Conservation (phyloP, 2,113 vertebrate species). For the Oxyruncus cristatus region DNA sequence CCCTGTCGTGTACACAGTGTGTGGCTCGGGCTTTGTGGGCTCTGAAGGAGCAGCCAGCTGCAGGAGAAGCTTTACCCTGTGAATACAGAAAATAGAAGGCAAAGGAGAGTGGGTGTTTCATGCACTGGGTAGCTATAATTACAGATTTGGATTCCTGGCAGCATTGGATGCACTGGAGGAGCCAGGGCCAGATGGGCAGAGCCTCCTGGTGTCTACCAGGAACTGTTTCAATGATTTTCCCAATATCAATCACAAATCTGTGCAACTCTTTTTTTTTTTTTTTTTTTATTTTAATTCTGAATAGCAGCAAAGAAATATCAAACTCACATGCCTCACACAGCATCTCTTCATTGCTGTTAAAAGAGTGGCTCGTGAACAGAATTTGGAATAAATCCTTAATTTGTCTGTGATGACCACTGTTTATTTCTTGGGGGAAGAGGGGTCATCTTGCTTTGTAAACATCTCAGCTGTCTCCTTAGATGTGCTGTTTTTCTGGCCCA, state of each 20-base stretch:
- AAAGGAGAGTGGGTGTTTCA: neutral
- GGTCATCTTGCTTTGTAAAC: neutral
- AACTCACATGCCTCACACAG: neutral
- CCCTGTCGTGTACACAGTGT: fast-evolving
- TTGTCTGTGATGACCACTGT: neutral
- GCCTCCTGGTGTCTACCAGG: constrained; percentile 25
- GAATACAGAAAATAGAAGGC: neutral
- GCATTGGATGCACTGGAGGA: neutral
- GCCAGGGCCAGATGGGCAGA: constrained; percentile 58
- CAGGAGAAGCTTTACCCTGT: neutral
- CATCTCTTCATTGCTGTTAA: neutral
- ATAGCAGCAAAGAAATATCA: neutral
- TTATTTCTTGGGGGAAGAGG: neutral
- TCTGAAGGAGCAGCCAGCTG: neutral
- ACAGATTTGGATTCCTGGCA: constrained; percentile 46
- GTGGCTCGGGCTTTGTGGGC: neutral
- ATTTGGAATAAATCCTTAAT: neutral
- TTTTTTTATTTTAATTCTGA: neutral
- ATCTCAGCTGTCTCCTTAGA: neutral
- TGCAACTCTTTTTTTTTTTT: neutral
- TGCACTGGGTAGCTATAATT: constrained; percentile 39
- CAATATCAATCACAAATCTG: neutral
- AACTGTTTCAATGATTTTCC: constrained; percentile 31
- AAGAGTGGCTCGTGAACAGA: neutral
- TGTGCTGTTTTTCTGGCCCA: neutral